Evolutionary conservation across 1,140 invertebrate species (phyloP), one percentile per base, ranked within the genome.

Genomic region (Tribolium castaneum): DNA sequence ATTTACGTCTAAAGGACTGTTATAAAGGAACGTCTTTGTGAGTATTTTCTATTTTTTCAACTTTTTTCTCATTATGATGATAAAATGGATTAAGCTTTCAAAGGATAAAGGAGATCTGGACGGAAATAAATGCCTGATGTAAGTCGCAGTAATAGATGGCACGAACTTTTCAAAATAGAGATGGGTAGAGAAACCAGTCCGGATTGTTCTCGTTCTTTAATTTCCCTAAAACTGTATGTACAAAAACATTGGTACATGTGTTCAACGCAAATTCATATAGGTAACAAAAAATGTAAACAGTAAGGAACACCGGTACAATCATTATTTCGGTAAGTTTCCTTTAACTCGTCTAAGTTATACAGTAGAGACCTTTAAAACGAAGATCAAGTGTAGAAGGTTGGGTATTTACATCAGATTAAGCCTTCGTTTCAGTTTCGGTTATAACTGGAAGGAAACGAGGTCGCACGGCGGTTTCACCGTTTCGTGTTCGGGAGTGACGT

Each of bases 371-470:
- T 14, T 66, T 35, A 35, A 66, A 66, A 66, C 30, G 30, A 66
- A 30, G n/a, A 66, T 35, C 54, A 16, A 59, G 14, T 30, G 16
- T 59, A 10, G n/a, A 66, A 66, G 59, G 39, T 66, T 66, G 6
- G 10, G 10, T 25, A 59, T 59, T 59, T 59, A 19, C 10, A 59
- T 59, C 54, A 59, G 22, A 25, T 59, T n/a, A n/a, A 10, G 3
- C 14, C 16, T 54, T 66, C 13, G 5, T 35, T 34, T n/a, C 74
- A 51, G 51, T 70, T 70, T 70, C 74, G 35, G 81, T 83, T 86
- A 86, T 86, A 86, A 85, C 49, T 84, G 84, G 13, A 86, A 84
- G 16, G 83, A 84, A 34, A 86, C 85, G 45, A 86, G 80, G 78
- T 86, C 85, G 77, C 83, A 85, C 52, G 81, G 79, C 52, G 35